Evolutionary conservation across 2,888 invertebrate species (phyloP).

Genomic region (Xanthia icteritia): DNA sequence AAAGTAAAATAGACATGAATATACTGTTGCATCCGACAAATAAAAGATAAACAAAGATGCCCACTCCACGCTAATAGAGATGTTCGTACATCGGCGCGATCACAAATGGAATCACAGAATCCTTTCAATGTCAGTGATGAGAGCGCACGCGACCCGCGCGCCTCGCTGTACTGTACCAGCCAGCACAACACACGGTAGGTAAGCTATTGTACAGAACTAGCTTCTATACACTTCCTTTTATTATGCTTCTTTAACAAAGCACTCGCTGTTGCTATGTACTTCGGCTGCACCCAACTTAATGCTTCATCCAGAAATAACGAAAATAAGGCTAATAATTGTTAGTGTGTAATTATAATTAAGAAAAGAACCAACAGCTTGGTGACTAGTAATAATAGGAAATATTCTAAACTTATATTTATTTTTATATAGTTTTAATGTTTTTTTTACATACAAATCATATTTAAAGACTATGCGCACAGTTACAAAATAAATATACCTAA

Average conservation of each 20-base stretch:
- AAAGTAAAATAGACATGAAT: not conserved
- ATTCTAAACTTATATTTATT: too few relatives aligned
- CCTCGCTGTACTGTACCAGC: not conserved
- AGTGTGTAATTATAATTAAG: not conserved
- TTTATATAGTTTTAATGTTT: not conserved
- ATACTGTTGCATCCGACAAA: not conserved
- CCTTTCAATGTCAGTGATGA: conserved; percentile 74
- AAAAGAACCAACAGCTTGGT: not conserved
- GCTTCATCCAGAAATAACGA: not conserved
- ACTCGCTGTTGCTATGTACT: not conserved
- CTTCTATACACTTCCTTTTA: not conserved
- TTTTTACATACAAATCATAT: not conserved
- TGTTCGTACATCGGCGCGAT: conserved; percentile 29
- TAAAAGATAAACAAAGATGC: not conserved
- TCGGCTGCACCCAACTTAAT: not conserved
- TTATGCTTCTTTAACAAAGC: conserved; percentile 6
- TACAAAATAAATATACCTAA: not conserved
- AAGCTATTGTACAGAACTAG: not conserved
- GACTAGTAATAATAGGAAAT: not conserved
- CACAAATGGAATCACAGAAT: conserved; percentile 72
- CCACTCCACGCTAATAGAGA: conserved; percentile 29
- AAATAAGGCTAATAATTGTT: not conserved
- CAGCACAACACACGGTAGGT: not conserved
- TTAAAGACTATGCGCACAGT: not conserved
- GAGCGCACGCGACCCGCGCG: conserved; percentile 36